These are phyloP conservation scores for Hystrix cristata DNA, from an alignment of 2,113 vertebrate species.

Conservation along the genomic window DNA sequence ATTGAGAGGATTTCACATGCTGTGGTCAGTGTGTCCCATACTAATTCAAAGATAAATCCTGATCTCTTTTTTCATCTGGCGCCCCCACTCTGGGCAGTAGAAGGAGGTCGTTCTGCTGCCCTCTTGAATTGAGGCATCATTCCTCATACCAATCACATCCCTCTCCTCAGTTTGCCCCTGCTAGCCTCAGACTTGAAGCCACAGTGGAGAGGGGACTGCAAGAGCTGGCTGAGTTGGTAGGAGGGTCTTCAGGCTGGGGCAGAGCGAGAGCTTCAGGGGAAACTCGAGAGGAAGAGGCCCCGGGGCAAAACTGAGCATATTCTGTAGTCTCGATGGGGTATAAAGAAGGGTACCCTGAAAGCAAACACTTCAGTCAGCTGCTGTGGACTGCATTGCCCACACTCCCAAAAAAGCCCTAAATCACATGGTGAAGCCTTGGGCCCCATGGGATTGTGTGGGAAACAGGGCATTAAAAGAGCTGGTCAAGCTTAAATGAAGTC, in stretches of 20 bases:
- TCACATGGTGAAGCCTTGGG: background rate
- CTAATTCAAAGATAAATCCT: background rate
- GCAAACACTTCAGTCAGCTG: background rate
- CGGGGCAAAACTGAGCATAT: background rate
- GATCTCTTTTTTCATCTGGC: background rate
- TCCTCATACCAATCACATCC: too few species aligned
- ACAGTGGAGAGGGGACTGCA: background rate
- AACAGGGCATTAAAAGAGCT: background rate
- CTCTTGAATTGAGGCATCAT: background rate
- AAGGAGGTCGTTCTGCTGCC: background rate
- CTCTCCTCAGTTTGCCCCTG: background rate
- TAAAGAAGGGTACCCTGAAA: background rate
- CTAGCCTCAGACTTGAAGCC: background rate
- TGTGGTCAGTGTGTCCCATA: background rate
- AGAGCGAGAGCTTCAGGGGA: background rate
- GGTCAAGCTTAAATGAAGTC: background rate
- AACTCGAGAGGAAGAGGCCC: background rate
- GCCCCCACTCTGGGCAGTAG: background rate
- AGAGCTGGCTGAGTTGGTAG: background rate
- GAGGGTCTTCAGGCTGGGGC: background rate
- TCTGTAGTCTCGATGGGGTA: fast-evolving
- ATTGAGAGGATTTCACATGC: background rate
- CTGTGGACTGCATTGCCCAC: background rate
- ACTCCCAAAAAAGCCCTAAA: background rate
- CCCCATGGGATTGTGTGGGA: background rate